Percentiles rank a stretch among this genome's conserved stretches.
phyloP scores from a whole-genome alignment of 1,140 invertebrate genomes.

The Ceratoteleas bidentatus region DNA sequence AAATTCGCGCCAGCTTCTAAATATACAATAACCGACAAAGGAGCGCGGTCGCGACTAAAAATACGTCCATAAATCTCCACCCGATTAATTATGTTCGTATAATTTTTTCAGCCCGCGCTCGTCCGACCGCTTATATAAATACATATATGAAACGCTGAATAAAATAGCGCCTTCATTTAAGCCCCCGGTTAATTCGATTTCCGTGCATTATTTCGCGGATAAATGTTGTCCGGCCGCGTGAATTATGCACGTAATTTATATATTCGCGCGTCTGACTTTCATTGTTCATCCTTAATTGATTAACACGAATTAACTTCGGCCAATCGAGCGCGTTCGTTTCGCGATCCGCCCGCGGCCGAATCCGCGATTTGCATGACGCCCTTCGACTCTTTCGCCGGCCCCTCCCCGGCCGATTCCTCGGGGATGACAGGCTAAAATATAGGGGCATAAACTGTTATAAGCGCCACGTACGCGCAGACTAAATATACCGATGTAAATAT shows the following conservation, averaged over 20 bases:
- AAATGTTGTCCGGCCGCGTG: constrained; percentile 18
- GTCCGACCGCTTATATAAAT: constrained; percentile 22
- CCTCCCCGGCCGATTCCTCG: constrained; percentile 33
- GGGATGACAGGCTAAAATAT: constrained; percentile 67
- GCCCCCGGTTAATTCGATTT: constrained; percentile 28
- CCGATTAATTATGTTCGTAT: constrained; percentile 36
- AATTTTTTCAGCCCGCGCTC: constrained; percentile 32
- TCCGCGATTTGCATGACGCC: constrained; percentile 48
- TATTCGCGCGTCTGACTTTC: constrained; percentile 13
- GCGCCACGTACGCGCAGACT: constrained; percentile 68
- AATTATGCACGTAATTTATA: constrained; percentile 37
- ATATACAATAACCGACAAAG: too few relatives aligned
- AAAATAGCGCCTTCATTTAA: constrained; percentile 22
- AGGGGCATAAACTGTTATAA: constrained; percentile 69
- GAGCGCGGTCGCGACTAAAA: constrained; percentile 10
- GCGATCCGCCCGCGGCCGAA: too few relatives aligned
- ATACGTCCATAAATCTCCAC: constrained; percentile 15
- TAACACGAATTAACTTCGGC: neutral
- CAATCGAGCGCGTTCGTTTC: neutral
- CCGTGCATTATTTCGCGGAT: constrained; percentile 29
- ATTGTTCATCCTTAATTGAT: constrained; percentile 22
- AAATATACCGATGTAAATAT: constrained; percentile 74
- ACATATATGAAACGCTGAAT: constrained; percentile 20
- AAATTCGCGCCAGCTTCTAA: too few relatives aligned
- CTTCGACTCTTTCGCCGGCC: constrained; percentile 26